A percentile compares a stretch with the other conserved stretches of the same genome.
Conservation (phyloP, 2,113 vertebrate species). For the Leptobrachium leishanense region DNA sequence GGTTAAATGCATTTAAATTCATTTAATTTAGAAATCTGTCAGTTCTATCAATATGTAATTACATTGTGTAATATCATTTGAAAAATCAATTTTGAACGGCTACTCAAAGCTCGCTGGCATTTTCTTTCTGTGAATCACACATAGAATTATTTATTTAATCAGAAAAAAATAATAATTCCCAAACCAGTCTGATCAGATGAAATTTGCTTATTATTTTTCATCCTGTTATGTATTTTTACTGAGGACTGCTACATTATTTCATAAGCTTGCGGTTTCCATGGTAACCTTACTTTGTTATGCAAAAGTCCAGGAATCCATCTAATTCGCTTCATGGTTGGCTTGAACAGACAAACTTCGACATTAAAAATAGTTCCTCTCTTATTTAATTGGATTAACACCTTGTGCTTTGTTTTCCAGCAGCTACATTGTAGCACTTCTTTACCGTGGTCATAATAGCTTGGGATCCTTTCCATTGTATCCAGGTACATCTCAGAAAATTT, state of each 20-base stretch:
- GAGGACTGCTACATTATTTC: not conserved
- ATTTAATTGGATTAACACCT: slow-evolving; percentile 1
- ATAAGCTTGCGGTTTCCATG: not conserved
- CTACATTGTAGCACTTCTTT: too few relatives aligned
- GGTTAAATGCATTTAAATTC: too few relatives aligned
- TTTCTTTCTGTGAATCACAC: too few relatives aligned
- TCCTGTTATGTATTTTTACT: not conserved
- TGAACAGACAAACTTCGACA: not conserved
- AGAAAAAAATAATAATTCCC: not conserved
- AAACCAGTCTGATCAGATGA: not conserved
- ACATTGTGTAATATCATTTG: too few relatives aligned
- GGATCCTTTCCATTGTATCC: too few relatives aligned
- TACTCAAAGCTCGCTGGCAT: not conserved
- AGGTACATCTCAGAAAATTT: too few relatives aligned
- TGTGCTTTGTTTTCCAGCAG: not conserved
- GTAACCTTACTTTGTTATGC: not conserved
- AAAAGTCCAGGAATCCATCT: not conserved
- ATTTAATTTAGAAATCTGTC: too few relatives aligned
- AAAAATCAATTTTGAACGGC: not conserved
- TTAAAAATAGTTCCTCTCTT: not conserved
- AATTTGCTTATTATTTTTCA: not conserved
- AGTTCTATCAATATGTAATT: too few relatives aligned
- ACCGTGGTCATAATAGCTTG: too few relatives aligned
- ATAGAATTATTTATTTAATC: not conserved
- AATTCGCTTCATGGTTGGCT: slow-evolving; percentile 4